Evolutionary conservation across 2,888 invertebrate genomes (phyloP).

Genomic region (Frankliniella intonsa): DNA sequence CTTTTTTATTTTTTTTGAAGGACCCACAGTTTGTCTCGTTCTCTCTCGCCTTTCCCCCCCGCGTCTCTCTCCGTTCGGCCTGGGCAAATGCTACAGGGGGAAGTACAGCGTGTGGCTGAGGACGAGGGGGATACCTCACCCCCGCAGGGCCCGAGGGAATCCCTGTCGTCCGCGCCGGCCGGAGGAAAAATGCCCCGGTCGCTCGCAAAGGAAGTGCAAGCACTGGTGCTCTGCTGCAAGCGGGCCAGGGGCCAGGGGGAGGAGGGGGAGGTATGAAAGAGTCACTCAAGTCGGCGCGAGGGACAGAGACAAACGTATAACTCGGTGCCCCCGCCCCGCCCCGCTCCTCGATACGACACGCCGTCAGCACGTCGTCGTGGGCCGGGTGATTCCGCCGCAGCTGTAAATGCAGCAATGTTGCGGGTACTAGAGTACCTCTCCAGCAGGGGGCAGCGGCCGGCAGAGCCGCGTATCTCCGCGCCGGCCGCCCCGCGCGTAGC

Average conservation of each 20-base stretch:
- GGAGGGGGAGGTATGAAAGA: neutral
- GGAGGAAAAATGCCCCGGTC: too few species aligned
- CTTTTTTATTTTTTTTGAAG: conserved; percentile 18
- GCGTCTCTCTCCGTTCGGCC: conserved; percentile 5
- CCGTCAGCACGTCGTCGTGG: neutral
- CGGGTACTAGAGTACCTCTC: neutral
- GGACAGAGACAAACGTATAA: too few species aligned
- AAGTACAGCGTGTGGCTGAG: too few species aligned
- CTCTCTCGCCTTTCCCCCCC: conserved; percentile 28
- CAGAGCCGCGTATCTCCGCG: neutral
- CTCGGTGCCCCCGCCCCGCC: neutral
- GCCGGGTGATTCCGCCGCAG: neutral
- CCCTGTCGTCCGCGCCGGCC: too few species aligned
- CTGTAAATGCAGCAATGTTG: neutral
- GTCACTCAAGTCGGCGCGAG: too few species aligned
- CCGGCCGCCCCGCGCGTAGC: neutral
- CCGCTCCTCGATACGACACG: neutral
- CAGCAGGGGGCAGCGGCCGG: too few species aligned
- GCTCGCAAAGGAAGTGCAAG: too few species aligned
- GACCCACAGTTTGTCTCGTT: conserved; percentile 27
- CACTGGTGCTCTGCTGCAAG: neutral
- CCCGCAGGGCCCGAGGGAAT: too few species aligned
- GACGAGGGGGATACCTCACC: too few species aligned
- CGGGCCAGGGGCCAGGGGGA: neutral
- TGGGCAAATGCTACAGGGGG: too few species aligned